Base-by-base conservation (phyloP, 1,140 invertebrate genomes). In the Heliothis virescens region DNA sequence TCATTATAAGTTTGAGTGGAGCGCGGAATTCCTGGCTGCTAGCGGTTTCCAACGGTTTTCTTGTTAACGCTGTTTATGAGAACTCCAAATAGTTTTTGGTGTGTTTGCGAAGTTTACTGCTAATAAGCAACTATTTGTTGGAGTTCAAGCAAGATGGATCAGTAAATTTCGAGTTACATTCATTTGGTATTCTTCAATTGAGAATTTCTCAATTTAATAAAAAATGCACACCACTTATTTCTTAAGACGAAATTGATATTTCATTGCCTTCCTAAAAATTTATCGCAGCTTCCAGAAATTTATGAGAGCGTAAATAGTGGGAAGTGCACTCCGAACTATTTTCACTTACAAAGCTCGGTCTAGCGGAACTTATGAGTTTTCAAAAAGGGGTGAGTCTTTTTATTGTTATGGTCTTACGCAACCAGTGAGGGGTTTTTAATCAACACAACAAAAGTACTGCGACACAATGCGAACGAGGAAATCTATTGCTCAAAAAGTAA, bases 1-100 rank as follows among this genome's bases (percentile, higher is more conserved):
- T 93, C 91, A 93, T 94, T 94, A 94, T 92, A 92, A 93, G 88
- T 94, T 93, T 86, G 87, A 91, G 87, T 86, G 88, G 84, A 86
- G 86, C 85, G 82, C 86, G 83, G 86, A 87, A 86, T 89, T 89
- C 86, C 84, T 85, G 67, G 86, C 87, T 81, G 83, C 82, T 75
- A 87, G 88, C 87, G 84, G 86, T 90, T 92, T 89, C 79, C 84
- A 86, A 86, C 80, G 80, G 83, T 82, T 86, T 83, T 83, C 82
- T 83, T 79, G 87, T 90, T 88, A 87, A 88, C 81, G 82, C 81
- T 79, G 83, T 91, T 89, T 86, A 82, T 80, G 82, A 69, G 79
- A 81, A 84, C 74, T 83, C 65, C 29, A 62, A 80, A 81, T 82
- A 83, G 74, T 73, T 83, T 79, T 55, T 3, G 34, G 15, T 47